These are phyloP conservation scores for Cantharis lateralis DNA, from an alignment of 2,888 invertebrate species.

Conservation along the genomic window DNA sequence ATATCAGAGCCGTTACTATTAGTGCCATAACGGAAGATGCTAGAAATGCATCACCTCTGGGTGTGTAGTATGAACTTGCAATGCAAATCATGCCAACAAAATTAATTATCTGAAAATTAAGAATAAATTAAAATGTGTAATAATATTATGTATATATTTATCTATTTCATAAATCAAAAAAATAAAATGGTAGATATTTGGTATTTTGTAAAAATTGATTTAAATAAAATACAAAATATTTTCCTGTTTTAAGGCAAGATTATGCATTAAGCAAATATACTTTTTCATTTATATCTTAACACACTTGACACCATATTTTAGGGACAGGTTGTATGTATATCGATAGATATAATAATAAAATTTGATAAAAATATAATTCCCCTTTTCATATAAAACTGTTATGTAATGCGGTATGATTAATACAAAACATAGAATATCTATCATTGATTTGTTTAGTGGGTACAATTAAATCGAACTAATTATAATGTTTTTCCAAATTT, in stretches of 20 bases:
- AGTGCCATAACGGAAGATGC: conserved; percentile 35
- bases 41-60: conserved; percentile 36
- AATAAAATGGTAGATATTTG: no score
- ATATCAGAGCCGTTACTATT: conserved; percentile 29
- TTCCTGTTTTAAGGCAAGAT: no score
- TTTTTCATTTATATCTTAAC: neutral
- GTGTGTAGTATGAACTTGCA: neutral
- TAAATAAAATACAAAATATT: no score
- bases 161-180: no score
- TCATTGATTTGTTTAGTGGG: no score
- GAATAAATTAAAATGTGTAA: neutral
- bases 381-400: neutral
- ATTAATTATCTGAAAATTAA: conserved; percentile 35
- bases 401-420: neutral
- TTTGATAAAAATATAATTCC: neutral
- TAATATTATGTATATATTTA: no score
- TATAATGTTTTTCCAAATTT: neutral
- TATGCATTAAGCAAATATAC: neutral
- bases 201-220: no score
- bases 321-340: neutral
- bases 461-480: no score
- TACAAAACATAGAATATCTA: neutral
- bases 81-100: conserved; percentile 37
- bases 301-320: neutral
- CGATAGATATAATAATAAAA: neutral